Evolutionary conservation across 2,113 vertebrate genomes (phyloP).

Genomic region (Henicopernis longicauda): DNA sequence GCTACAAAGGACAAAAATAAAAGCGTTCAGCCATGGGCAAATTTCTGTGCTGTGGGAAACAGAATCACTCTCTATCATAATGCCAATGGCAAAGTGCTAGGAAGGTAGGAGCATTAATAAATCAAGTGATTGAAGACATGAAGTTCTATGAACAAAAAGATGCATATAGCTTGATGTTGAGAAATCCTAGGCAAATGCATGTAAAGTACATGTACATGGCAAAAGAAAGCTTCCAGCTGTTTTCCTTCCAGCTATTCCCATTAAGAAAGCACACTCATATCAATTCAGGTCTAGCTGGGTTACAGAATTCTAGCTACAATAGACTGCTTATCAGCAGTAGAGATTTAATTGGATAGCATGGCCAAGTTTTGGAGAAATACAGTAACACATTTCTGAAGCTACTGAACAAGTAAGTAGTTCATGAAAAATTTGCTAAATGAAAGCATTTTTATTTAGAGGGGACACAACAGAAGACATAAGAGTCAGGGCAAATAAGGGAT

Average conservation of each 20-base stretch:
- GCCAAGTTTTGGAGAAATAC: not conserved
- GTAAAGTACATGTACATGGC: not conserved
- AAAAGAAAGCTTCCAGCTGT: not conserved
- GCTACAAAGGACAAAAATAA: conserved; percentile 5
- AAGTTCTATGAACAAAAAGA: not conserved
- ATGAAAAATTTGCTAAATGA: not conserved
- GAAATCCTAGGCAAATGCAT: not conserved
- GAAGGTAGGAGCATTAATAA: not conserved
- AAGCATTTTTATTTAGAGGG: not conserved
- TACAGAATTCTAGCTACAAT: not conserved
- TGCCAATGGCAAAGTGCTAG: not conserved
- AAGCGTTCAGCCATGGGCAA: conserved; percentile 13
- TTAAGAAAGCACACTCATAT: not conserved
- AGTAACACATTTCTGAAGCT: not conserved
- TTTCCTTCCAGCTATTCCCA: not conserved
- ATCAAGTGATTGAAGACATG: conserved; percentile 16
- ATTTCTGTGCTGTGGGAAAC: not conserved
- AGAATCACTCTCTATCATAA: not conserved
- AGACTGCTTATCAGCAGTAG: not conserved
- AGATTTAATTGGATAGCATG: not conserved
- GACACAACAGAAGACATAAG: not conserved
- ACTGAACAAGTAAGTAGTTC: not conserved
- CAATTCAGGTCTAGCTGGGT: not conserved
- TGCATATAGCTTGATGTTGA: not conserved
- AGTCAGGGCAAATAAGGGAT: not conserved